These are phyloP conservation scores for Isotomurus palustris DNA, from an alignment of 2,888 invertebrate species.

Conservation along the genomic window DNA sequence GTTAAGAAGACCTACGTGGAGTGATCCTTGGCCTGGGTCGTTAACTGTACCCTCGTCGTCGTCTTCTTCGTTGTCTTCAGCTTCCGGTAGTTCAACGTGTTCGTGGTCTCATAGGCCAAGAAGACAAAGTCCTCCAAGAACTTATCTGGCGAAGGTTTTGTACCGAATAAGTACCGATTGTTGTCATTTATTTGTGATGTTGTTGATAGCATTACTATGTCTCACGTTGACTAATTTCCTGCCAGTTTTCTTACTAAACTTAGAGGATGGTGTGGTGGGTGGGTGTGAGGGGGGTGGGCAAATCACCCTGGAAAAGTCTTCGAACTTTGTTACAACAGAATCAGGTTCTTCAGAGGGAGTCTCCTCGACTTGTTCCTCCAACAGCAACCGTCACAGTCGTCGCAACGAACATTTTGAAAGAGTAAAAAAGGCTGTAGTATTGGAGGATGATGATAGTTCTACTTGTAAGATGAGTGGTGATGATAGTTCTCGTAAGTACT, in stretches of 20 bases:
- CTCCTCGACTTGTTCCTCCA: not conserved
- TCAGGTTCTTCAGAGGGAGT: not conserved
- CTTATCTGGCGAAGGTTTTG: not conserved
- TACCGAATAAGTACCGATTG: too few relatives aligned
- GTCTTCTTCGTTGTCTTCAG: not conserved
- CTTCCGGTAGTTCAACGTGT: too few relatives aligned
- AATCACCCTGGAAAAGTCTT: not conserved
- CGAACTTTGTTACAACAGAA: not conserved
- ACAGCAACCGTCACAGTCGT: too few relatives aligned
- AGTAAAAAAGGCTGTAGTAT: too few relatives aligned
- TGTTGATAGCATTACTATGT: constrained; percentile 18
- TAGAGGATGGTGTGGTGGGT: not conserved
- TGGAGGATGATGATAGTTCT: too few relatives aligned
- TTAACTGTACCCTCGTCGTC: not conserved
- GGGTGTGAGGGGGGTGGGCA: not conserved
- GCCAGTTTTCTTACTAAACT: constrained; percentile 14
- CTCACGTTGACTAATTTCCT: constrained; percentile 29
- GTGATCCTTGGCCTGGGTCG: too few relatives aligned
- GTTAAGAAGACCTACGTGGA: too few relatives aligned
- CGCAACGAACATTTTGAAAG: too few relatives aligned
- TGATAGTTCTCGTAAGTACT: too few relatives aligned
- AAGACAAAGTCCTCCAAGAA: too few relatives aligned
- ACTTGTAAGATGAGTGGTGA: too few relatives aligned
- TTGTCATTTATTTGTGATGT: constrained; percentile 26
- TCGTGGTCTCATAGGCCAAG: too few relatives aligned